Conservation (phyloP, 2,113 vertebrate species). For the Oryzias javanicus region DNA sequence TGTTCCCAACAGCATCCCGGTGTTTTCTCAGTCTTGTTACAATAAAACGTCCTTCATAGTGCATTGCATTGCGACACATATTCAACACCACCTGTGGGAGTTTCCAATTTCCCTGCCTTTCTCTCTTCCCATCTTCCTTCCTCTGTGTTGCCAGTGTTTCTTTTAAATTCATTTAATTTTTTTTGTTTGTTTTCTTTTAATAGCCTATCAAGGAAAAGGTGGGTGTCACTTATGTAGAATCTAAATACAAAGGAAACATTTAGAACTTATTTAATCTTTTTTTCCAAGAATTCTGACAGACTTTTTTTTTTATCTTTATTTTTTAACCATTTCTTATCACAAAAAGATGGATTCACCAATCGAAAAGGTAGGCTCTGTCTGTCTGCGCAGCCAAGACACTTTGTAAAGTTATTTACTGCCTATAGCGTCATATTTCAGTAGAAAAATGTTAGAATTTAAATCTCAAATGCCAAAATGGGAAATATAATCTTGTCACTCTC, state of each 20-base stretch:
- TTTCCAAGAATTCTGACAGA: neutral
- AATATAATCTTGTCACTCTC: slow-evolving; percentile 20
- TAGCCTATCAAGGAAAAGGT: slow-evolving; percentile 65
- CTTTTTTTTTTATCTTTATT: neutral
- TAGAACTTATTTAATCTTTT: neutral
- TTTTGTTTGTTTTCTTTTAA: slow-evolving; percentile 31
- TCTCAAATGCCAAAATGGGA: neutral
- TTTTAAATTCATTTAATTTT: slow-evolving; percentile 8
- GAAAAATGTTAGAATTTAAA: neutral
- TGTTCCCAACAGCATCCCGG: slow-evolving; percentile 7
- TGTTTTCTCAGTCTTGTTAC: slow-evolving; percentile 1
- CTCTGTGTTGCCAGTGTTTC: neutral
- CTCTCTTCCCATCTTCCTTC: slow-evolving; percentile 8
- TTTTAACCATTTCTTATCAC: slow-evolving; percentile 43
- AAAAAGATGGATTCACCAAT: slow-evolving; percentile 48
- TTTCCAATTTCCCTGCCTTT: slow-evolving; percentile 7
- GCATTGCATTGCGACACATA: slow-evolving; percentile 9
- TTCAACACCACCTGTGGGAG: slow-evolving; percentile 20
- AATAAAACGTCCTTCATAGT: slow-evolving; percentile 6
- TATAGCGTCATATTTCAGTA: neutral
- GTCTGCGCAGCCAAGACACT: neutral
- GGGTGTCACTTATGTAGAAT: slow-evolving; percentile 22
- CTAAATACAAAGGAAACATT: neutral
- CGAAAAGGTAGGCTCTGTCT: slow-evolving; percentile 56
- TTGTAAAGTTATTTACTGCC: neutral